Evolutionary conservation across 2,797 vertebrate species (phyloP).

Genomic region (Crenichthys baileyi): DNA sequence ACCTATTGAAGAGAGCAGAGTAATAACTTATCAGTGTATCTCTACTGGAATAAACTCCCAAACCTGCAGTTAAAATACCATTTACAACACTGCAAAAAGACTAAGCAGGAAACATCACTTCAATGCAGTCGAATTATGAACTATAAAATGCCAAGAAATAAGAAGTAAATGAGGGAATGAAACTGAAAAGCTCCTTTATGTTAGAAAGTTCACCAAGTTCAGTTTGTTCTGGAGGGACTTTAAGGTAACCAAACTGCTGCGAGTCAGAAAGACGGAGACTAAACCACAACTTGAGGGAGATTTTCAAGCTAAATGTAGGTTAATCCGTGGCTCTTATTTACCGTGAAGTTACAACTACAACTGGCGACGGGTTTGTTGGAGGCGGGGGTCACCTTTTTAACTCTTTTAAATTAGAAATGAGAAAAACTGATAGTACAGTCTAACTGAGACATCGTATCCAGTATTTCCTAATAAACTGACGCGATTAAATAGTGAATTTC

Average conservation of each 20-base stretch:
- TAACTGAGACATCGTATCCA: background rate
- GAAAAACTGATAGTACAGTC: background rate
- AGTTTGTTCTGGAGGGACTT: background rate
- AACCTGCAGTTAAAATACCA: background rate
- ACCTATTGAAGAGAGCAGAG: background rate
- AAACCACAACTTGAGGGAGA: conserved; percentile 4
- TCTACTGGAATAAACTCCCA: background rate
- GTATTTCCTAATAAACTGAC: background rate
- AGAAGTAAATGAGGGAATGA: background rate
- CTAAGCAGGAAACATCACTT: background rate
- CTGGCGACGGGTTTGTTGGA: conserved; percentile 40
- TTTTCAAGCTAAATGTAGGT: conserved; percentile 38
- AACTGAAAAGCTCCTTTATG: background rate
- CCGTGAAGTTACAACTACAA: conserved; percentile 14
- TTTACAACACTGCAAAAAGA: background rate
- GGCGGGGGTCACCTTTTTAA: conserved; percentile 24
- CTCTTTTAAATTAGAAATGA: conserved; percentile 30
- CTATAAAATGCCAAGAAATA: background rate
- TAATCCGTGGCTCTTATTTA: conserved; percentile 39
- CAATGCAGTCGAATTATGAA: background rate
- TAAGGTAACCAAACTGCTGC: conserved; percentile 12
- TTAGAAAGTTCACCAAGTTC: conserved; percentile 12
- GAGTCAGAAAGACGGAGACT: background rate
- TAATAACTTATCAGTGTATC: background rate
- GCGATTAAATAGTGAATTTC: background rate